Evolutionary conservation across 2,113 vertebrate species (phyloP).

Genomic region (Anguilla rostrata): DNA sequence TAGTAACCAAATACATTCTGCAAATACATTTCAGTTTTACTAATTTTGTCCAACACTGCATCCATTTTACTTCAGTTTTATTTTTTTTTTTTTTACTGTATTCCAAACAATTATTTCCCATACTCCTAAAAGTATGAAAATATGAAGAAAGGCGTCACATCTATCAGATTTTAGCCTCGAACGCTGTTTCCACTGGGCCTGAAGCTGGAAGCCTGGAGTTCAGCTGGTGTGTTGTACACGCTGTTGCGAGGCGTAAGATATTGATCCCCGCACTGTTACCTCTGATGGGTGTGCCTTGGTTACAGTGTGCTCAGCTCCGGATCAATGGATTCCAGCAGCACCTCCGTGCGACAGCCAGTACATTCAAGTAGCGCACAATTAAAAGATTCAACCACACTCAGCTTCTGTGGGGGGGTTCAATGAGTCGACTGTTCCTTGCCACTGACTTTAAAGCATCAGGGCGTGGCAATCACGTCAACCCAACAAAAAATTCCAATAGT

Average conservation of each 20-base stretch:
- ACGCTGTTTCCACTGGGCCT: neutral
- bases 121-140: neutral
- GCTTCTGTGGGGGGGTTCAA: neutral
- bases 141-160: no score
- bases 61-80: no score
- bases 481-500: no score
- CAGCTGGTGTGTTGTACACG: neutral
- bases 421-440: no score
- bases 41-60: no score
- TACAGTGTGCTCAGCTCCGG: neutral
- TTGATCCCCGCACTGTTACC: neutral
- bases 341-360: neutral
- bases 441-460: neutral
- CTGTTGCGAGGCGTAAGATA: neutral
- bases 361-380: neutral
- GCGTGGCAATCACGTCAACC: neutral
- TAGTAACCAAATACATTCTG: no score
- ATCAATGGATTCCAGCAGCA: neutral
- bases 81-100: no score
- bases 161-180: no score
- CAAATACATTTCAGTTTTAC: neutral
- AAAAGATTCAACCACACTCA: neutral
- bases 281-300: neutral
- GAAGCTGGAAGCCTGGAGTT: neutral
- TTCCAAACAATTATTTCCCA: no score